Base-by-base conservation (phyloP, 2,888 invertebrate species). In the Geophilus truncorum region DNA sequence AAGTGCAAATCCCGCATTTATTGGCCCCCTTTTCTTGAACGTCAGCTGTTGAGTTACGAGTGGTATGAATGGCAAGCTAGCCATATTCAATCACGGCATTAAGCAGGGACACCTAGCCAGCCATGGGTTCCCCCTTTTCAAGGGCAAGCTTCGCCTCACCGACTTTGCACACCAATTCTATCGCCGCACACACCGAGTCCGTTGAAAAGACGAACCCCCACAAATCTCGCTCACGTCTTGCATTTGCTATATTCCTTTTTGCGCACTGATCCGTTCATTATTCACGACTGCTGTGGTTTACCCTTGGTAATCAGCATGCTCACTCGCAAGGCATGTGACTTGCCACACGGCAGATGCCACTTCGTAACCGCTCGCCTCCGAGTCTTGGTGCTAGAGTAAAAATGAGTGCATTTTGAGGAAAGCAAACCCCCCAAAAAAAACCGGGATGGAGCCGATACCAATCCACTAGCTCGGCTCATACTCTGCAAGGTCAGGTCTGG, bases 401-500 rank as follows among this genome's bases (percentile, higher is more conserved):
- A 28, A 70, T 70, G 70, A 10, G 70, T 4, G 28, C 10, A 23
- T 70, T 28, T n/a, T 70, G 70, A 21, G 18, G 70, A 28, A 70
- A 28, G 12, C 70, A 23, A 70, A 28, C 25, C 70, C 70, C n/a
- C n/a, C n/a, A n/a, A n/a, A 23, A 70, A 70, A 70, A 70, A 15
- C 25, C 4, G 25, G 70, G 28, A 28, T 25, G 70, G 28, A 70
- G 28, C 70, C 28, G 70, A 70, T 23, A 15, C 70, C 70, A 70
- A 70, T 70, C 70, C 70, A 70, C 70, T 70, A 15, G 28, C 70
- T 70, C 70, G 25, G 70, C 70, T 70, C 70, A 25, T n/a, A n/a
- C 70, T 70, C 28, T 32, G 23, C 79, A 62, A 79, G 80, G 80
- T 80, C 80, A 76, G 23, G 75, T 30, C 79, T 79, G 79, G 15